A percentile compares a stretch with the other conserved stretches of the same genome.
Evolutionary conservation across 1,140 invertebrate genomes (phyloP).

Genomic region (Eufriesea mexicana): DNA sequence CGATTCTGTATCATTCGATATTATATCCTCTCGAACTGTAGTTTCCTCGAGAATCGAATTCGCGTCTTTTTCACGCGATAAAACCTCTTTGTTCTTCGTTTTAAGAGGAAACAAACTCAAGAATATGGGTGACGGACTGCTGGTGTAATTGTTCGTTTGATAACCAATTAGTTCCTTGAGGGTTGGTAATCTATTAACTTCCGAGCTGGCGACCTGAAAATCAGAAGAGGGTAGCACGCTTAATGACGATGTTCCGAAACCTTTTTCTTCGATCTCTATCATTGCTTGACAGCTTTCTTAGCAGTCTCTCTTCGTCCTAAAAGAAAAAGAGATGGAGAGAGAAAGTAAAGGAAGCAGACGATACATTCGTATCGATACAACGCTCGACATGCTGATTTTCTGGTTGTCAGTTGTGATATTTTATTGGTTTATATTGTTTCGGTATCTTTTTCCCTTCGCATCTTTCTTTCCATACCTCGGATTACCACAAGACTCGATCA

Average conservation of each 20-base stretch:
- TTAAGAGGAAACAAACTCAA: conserved; percentile 39
- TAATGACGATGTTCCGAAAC: conserved; percentile 49
- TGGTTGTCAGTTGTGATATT: neutral
- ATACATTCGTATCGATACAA: neutral
- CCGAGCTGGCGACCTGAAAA: conserved; percentile 78
- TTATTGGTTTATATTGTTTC: neutral
- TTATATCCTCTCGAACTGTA: neutral
- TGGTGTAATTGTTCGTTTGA: conserved; percentile 25
- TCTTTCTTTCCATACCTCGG: no score
- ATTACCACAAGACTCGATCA: no score
- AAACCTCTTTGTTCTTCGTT: neutral
- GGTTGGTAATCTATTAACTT: conserved; percentile 71
- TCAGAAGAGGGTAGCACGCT: conserved; percentile 73
- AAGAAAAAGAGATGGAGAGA: conserved; percentile 41
- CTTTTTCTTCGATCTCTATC: conserved; percentile 41
- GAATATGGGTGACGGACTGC: conserved; percentile 40
- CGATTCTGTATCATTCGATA: neutral
- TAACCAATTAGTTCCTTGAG: conserved; percentile 73
- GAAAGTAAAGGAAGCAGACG: conserved; percentile 22
- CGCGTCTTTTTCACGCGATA: neutral
- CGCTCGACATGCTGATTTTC: neutral
- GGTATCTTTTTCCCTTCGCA: no score
- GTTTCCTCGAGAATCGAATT: neutral
- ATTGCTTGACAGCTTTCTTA: conserved; percentile 42
- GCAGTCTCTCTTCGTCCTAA: conserved; percentile 18